Conservation (phyloP, 2,888 invertebrate genomes). For the Stomorhina lunata region DNA sequence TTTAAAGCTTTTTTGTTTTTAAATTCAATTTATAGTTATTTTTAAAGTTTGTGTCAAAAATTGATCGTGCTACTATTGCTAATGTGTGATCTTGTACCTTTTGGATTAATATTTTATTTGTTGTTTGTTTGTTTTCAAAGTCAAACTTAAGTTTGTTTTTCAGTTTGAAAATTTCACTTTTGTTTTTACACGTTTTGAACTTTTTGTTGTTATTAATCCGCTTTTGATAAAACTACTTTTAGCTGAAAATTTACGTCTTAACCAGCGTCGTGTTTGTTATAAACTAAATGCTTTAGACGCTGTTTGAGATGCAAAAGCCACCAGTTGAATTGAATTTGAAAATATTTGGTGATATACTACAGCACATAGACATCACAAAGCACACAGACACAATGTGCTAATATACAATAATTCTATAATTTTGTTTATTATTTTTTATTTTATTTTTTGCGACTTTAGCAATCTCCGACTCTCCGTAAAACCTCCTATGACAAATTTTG, state of each 20-base stretch:
- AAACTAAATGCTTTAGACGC: conserved; percentile 49
- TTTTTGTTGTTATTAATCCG: background rate
- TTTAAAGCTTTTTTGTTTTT: background rate
- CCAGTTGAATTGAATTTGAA: conserved; percentile 49
- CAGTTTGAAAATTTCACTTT: conserved; percentile 22
- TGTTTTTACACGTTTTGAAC: conserved; percentile 6
- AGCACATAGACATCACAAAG: background rate
- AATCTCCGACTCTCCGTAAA: conserved; percentile 24
- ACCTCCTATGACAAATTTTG: background rate
- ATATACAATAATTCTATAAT: background rate
- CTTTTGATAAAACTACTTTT: too few relatives aligned
- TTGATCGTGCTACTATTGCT: conserved; percentile 19
- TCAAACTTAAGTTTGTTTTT: conserved; percentile 29
- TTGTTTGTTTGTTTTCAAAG: too few relatives aligned
- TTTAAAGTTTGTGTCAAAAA: conserved; percentile 17
- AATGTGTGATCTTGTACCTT: conserved; percentile 40
- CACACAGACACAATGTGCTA: background rate
- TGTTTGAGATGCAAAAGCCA: conserved; percentile 46
- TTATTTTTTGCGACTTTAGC: conserved; percentile 2
- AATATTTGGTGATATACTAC: background rate
- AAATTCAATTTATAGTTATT: conserved; percentile 14
- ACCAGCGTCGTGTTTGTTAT: conserved; percentile 58
- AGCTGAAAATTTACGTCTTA: conserved; percentile 52
- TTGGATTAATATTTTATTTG: conserved; percentile 28
- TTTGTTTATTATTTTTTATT: background rate